Conservation (phyloP, 1,140 invertebrate genomes). For the Nymphalis io region DNA sequence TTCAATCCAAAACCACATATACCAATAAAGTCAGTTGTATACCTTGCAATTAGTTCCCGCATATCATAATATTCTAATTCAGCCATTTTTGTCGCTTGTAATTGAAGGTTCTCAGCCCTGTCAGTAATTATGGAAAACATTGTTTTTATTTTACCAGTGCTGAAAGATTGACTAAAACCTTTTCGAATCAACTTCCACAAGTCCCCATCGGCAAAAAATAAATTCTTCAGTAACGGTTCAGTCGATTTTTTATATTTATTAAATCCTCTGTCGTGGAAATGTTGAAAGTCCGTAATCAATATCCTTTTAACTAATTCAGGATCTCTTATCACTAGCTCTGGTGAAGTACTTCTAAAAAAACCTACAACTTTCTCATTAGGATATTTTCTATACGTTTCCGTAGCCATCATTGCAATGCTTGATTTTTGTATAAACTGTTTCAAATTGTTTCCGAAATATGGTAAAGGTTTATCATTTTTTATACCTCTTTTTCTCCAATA, state of each 20-base stretch:
- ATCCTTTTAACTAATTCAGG: conserved; percentile 78
- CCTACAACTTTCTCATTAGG: conserved; percentile 63
- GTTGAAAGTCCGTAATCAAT: conserved; percentile 81
- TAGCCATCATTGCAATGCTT: conserved; percentile 57
- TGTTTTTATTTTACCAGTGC: conserved; percentile 83
- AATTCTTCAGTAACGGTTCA: conserved; percentile 78
- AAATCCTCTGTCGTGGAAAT: conserved; percentile 79
- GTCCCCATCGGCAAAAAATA: conserved; percentile 79
- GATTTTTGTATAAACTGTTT: conserved; percentile 53
- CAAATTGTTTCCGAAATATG: conserved; percentile 56
- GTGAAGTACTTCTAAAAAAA: conserved; percentile 53
- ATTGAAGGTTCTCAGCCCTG: conserved; percentile 73
- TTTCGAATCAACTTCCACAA: conserved; percentile 83
- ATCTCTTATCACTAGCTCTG: conserved; percentile 62
- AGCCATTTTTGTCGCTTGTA: conserved; percentile 56
- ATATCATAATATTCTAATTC: conserved; percentile 68
- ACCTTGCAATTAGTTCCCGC: conserved; percentile 44
- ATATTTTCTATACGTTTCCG: conserved; percentile 56
- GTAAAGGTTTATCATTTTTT: conserved; percentile 57
- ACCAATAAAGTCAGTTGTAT: conserved; percentile 48
- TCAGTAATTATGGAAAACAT: conserved; percentile 80
- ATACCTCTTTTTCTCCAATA: conserved; percentile 59
- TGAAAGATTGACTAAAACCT: conserved; percentile 84
- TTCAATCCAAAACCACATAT: conserved; percentile 46
- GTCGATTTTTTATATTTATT: conserved; percentile 65